A percentile compares a stretch with the other conserved stretches of the same genome.
phyloP scores from a whole-genome alignment of 1,140 invertebrate species.

The Papilio machaon region DNA sequence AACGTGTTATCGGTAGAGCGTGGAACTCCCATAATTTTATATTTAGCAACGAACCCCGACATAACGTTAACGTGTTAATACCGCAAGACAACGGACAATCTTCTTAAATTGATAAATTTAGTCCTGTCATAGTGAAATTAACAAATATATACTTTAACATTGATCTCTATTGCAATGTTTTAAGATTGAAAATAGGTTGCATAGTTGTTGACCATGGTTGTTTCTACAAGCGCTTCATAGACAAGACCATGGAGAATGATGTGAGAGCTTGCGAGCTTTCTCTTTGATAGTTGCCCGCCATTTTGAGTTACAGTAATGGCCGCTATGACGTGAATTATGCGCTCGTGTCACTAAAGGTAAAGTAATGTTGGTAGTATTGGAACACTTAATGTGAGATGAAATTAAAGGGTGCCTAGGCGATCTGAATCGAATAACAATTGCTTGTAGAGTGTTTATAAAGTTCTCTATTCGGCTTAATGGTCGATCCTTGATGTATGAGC shows the following conservation, averaged over 20 bases:
- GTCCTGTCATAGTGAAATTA: constrained; percentile 64
- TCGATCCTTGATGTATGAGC: constrained; percentile 21
- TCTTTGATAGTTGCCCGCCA: constrained; percentile 79
- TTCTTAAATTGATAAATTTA: constrained; percentile 79
- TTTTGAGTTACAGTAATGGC: constrained; percentile 80
- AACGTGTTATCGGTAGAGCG: constrained; percentile 48
- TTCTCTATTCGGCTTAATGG: constrained; percentile 39
- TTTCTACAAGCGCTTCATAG: constrained; percentile 65
- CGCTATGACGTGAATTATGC: constrained; percentile 76
- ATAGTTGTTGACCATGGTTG: constrained; percentile 49
- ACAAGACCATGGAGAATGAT: constrained; percentile 78
- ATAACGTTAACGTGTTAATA: constrained; percentile 77
- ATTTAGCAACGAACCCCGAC: constrained; percentile 64
- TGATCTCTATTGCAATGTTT: constrained; percentile 38
- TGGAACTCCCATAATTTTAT: constrained; percentile 66
- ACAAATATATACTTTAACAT: constrained; percentile 48
- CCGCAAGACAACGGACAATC: constrained; percentile 72
- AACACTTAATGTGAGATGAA: constrained; percentile 67
- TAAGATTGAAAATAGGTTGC: constrained; percentile 43
- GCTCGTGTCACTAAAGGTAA: constrained; percentile 70
- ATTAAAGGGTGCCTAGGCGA: constrained; percentile 58
- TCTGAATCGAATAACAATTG: constrained; percentile 40
- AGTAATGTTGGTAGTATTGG: constrained; percentile 73
- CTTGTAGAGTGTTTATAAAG: constrained; percentile 35
- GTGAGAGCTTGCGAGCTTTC: constrained; percentile 78